These are phyloP conservation scores for Hybognathus amarus DNA, from an alignment of 2,797 vertebrate genomes.

Conservation along the genomic window DNA sequence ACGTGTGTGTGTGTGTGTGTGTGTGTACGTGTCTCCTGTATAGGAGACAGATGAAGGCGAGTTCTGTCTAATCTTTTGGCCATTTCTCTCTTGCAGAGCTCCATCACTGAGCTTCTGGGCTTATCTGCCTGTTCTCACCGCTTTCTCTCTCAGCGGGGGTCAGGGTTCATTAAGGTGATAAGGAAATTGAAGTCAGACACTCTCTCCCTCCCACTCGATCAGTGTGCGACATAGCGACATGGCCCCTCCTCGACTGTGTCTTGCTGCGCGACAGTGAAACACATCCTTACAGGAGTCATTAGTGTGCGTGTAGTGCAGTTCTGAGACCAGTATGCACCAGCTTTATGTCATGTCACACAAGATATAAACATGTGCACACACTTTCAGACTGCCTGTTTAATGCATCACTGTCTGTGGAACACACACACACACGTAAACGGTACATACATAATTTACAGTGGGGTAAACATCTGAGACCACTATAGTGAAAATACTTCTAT, in stretches of 20 bases:
- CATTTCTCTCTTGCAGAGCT: constrained; percentile 34
- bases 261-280: constrained; percentile 24
- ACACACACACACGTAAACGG: neutral
- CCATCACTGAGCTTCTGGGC: constrained; percentile 27
- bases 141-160: constrained; percentile 38
- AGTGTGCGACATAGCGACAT: neutral
- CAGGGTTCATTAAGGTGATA: constrained; percentile 53
- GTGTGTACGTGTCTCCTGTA: constrained; percentile 14
- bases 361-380: constrained; percentile 9
- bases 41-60: constrained; percentile 7
- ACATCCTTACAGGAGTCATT: constrained; percentile 36
- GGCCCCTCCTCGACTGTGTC: neutral
- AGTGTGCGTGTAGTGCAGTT: constrained; percentile 27
- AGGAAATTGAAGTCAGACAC: constrained; percentile 45
- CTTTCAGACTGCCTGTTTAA: constrained; percentile 4
- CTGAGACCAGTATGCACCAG: neutral
- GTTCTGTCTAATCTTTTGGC: constrained; percentile 7
- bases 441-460: neutral
- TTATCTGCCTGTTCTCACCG: constrained; percentile 40
- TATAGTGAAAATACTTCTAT: neutral
- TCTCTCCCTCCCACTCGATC: constrained; percentile 36
- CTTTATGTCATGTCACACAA: constrained; percentile 8
- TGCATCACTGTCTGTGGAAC: neutral
- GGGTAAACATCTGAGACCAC: neutral
- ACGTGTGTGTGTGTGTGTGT: neutral